Evolutionary conservation across 2,888 invertebrate genomes (phyloP).

Genomic region (Polyploca ridens): DNA sequence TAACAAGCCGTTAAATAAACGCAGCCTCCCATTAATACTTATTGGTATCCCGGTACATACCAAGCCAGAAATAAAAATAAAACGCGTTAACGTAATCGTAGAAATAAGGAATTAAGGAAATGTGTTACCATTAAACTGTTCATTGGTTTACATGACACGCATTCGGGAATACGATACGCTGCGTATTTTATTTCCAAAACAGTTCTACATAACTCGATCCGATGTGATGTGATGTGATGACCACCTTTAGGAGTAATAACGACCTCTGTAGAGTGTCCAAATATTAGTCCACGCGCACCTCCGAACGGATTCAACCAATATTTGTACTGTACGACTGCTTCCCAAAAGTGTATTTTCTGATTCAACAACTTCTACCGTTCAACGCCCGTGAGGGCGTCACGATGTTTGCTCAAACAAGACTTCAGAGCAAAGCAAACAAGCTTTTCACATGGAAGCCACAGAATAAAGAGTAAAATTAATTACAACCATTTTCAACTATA

Average conservation of each 20-base stretch:
- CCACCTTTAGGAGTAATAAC: slow-evolving; percentile 69
- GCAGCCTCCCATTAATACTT: slow-evolving; percentile 71
- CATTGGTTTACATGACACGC: slow-evolving; percentile 10
- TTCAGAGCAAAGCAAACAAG: slow-evolving; percentile 50
- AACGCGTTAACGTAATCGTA: slow-evolving; percentile 39
- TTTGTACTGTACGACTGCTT: slow-evolving; percentile 76
- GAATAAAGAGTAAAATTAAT: slow-evolving; percentile 14
- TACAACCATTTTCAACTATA: not conserved
- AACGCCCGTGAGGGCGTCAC: slow-evolving; percentile 68
- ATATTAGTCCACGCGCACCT: slow-evolving; percentile 77
- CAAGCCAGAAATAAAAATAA: slow-evolving; percentile 75
- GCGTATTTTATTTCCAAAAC: not conserved
- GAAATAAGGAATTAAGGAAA: slow-evolving; percentile 45
- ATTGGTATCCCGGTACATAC: slow-evolving; percentile 62
- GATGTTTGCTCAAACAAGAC: slow-evolving; percentile 64
- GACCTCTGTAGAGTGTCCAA: slow-evolving; percentile 65
- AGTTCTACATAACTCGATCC: not conserved
- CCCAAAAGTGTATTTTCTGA: slow-evolving; percentile 79
- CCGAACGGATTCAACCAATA: slow-evolving; percentile 78
- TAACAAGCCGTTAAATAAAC: slow-evolving; percentile 82
- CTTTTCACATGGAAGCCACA: slow-evolving; percentile 36
- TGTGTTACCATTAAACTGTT: slow-evolving; percentile 22
- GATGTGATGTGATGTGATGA: slow-evolving; percentile 23
- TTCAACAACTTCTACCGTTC: slow-evolving; percentile 77
- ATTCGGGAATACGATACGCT: slow-evolving; percentile 1